Evolutionary conservation across 2,113 vertebrate species (phyloP), one percentile per base, ranked within the genome.

Genomic region (Phalacrocorax brasilianus): DNA sequence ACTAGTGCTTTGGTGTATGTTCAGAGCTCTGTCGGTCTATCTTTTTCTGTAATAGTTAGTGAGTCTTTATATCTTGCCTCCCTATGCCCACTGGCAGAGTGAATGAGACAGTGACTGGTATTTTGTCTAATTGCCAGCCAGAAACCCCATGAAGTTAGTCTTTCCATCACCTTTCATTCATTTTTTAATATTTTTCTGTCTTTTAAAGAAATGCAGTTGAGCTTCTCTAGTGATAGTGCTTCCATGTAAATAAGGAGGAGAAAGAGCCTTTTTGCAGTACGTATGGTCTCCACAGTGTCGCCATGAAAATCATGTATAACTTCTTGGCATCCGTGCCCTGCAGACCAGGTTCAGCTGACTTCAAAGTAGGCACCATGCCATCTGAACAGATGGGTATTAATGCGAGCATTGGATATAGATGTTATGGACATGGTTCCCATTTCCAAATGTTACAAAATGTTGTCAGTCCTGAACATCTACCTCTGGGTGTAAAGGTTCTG

Each of bases 381-480:
- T 96, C 63, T 73, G 66, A 85, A 76, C 96, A 97, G 95, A 97
- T 96, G 92, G 94, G 75, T 95, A 95, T 96, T 96, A 97, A 89
- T 95, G 75, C 91, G 89, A 95, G 91, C 59, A 59, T 96, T 84
- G 86, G 70, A 50, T 94, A 82, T 89, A 81, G 88, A 84, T 35
- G 22, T 84, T 89, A 83, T 19, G 38, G 91, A 85, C 65, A 35
- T 33, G 12, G 35, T 94, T 97, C 95, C 93, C 26, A 8, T 77
- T 93, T 96, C 90, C 88, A 93, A 71, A 62, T 84, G 40, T 58
- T 86, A 53, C 82, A 87, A 77, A 96, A 91, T 70, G 50, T 92
- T 97, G 77, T 53, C 70, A 95, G 74, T 88, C 96, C 78, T 97
- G 94, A 91, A 87, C 93, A 89, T 83, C 42, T n/a, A 23, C 89